Percentiles rank a stretch among this genome's conserved stretches.
Conservation (phyloP, 2,113 vertebrate species). For the Dasyprocta punctata region DNA sequence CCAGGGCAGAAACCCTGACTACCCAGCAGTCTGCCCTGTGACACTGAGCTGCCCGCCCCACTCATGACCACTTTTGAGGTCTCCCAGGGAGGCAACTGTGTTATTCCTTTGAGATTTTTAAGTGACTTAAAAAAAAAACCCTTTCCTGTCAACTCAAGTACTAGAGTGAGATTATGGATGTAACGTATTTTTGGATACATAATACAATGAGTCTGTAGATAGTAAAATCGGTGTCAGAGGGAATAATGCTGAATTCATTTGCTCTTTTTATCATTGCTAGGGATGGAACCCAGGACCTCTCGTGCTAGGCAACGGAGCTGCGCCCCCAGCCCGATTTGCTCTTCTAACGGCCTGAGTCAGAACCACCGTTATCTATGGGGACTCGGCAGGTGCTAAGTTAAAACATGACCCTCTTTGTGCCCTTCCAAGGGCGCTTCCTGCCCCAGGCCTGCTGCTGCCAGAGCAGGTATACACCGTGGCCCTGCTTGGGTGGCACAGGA, state of each 20-base stretch:
- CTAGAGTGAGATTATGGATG: neutral
- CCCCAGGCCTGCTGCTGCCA: neutral
- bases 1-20: neutral
- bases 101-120: neutral
- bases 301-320: neutral
- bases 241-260: neutral
- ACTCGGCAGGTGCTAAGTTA: neutral
- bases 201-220: neutral
- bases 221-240: neutral
- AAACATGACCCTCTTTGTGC: neutral
- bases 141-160: neutral
- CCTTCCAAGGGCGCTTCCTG: neutral
- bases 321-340: neutral
- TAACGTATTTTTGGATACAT: neutral
- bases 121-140: neutral
- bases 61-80: neutral
- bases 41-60: fast-evolving
- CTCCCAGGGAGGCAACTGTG: fast-evolving
- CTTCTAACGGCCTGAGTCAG: neutral
- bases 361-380: fast-evolving
- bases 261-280: neutral
- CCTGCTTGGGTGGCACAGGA: neutral
- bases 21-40: fast-evolving
- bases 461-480: fast-evolving
- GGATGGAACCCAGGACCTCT: neutral